Evolutionary conservation across 2,888 invertebrate species (phyloP), one percentile per base, ranked within the genome.

Genomic region (Cyrtodaria siliqua): DNA sequence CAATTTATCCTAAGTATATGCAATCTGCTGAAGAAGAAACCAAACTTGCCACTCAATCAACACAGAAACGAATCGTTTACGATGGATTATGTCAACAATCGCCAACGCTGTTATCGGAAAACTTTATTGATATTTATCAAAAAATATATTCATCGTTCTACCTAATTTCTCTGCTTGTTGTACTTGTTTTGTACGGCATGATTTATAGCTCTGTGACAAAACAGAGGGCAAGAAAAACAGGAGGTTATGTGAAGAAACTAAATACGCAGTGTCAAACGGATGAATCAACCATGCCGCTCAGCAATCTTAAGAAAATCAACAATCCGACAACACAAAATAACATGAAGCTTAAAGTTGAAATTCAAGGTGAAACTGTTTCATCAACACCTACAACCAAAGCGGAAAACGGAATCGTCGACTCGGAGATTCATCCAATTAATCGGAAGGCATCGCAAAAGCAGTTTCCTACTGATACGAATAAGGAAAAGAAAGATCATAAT

Each of bases 91-190:
- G 92, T 69, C 57, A 78, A 4, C 71, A 80, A 0, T 85, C 87
- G 16, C 62, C 69, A 2, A 75, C 84, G 0, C 71, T 90, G 12
- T 61, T 91, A 12, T 82, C 83, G 18, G 44, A 53, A 8, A 63
- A 76, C 0, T 87, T 91, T 62, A 77, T 83, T 24, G 64, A 72
- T n/a, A 80, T 84, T 8, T 92, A 90, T 73, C 91, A 91, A 73
- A 92, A 90, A 67, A 84, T 89, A 16, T 91, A 91, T 79, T 88
- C 89, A 3, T 86, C 88, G 1, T 82, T 91, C 63, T 93, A 86
- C 67, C 77, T 91, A 14, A 79, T 91, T 42, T 91, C 91, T 18
- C 79, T 92, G n/a, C 70, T 92, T 18, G 85, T 90, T 16, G 92
- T 93, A n/a, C 83, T 90, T 40, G 82, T 90, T 2, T 86, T 93